Percentiles rank a stretch among this genome's conserved stretches.
Conservation (phyloP, 2,888 invertebrate species). For the Eucera pruinosa region DNA sequence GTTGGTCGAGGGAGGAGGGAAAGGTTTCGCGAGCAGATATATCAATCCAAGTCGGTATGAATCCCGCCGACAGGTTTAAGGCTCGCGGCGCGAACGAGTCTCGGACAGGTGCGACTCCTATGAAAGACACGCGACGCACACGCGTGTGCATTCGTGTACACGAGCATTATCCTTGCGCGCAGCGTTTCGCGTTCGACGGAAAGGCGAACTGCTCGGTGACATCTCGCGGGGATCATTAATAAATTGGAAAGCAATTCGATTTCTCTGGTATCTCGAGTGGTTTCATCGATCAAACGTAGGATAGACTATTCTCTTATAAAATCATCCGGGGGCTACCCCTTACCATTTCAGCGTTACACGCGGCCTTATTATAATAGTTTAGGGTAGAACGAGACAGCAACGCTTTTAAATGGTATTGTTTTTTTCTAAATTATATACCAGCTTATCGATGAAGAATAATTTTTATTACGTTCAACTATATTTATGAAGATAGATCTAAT, state of each 20-base stretch:
- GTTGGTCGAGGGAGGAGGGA: slow-evolving; percentile 34
- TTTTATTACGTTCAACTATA: too few species aligned
- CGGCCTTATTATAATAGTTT: too few species aligned
- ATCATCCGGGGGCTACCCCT: too few species aligned
- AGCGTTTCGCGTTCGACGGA: slow-evolving; percentile 66
- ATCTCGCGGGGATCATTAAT: slow-evolving; percentile 69
- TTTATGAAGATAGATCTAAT: too few species aligned
- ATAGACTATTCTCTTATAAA: too few species aligned
- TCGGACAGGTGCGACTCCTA: slow-evolving; percentile 76
- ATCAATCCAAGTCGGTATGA: slow-evolving; percentile 77
- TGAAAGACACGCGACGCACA: slow-evolving; percentile 67
- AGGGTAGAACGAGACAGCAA: too few species aligned
- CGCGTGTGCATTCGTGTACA: slow-evolving; percentile 17
- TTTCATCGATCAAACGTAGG: too few species aligned
- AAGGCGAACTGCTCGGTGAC: slow-evolving; percentile 60
- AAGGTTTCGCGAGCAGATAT: slow-evolving; percentile 71
- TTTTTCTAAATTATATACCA: too few species aligned
- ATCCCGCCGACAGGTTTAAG: slow-evolving; percentile 78
- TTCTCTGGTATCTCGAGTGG: not conserved
- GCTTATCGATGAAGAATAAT: too few species aligned
- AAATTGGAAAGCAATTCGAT: slow-evolving; percentile 62
- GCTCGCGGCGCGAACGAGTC: slow-evolving; percentile 72
- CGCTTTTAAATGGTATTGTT: too few species aligned
- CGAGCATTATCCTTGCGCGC: slow-evolving; percentile 42
- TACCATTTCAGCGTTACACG: too few species aligned